These are phyloP conservation scores for Luperina testacea DNA, from an alignment of 2,888 invertebrate genomes.

Conservation along the genomic window DNA sequence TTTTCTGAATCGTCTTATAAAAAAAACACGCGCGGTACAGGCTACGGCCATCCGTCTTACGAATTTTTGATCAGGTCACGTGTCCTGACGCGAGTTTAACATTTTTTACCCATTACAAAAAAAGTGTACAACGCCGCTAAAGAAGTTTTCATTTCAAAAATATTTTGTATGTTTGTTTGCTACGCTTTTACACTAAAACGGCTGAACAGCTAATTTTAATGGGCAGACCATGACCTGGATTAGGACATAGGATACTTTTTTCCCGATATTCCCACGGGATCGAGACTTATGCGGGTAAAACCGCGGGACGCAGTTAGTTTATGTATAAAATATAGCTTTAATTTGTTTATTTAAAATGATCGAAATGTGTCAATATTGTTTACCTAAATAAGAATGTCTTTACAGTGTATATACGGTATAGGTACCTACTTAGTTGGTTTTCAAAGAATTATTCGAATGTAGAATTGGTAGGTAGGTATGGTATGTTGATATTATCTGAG, in stretches of 20 bases:
- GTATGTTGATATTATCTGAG: constrained; percentile 2
- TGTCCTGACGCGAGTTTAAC: too few relatives aligned
- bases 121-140: too few relatives aligned
- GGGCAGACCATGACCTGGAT: neutral
- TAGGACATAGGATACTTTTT: neutral
- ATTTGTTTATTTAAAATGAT: neutral
- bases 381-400: neutral
- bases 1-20: too few relatives aligned
- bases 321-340: too few relatives aligned
- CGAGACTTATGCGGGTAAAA: too few relatives aligned
- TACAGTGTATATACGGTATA: neutral
- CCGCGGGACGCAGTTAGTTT: too few relatives aligned
- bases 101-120: too few relatives aligned
- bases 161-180: neutral
- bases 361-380: neutral
- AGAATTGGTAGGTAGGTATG: neutral
- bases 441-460: neutral
- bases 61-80: too few relatives aligned
- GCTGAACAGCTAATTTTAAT: neutral
- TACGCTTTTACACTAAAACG: neutral
- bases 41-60: too few relatives aligned
- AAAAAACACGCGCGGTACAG: too few relatives aligned
- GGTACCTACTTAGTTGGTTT: neutral
- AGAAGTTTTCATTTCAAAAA: too few relatives aligned
- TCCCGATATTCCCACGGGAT: too few relatives aligned